phyloP scores from a whole-genome alignment of 2,113 vertebrate genomes.

The Gracilinanus agilis region DNA sequence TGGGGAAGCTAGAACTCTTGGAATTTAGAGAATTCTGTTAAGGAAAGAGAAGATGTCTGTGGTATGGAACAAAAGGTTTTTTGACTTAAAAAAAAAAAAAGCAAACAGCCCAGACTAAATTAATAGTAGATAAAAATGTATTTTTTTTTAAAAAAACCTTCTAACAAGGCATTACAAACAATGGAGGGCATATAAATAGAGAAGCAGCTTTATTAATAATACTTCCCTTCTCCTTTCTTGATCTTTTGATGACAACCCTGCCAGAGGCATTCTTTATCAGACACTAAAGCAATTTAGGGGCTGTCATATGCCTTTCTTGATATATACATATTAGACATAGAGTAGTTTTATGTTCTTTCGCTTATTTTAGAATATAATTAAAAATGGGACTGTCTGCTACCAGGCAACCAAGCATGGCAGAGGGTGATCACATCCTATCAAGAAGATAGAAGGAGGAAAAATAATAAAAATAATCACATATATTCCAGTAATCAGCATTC shows the following conservation, averaged over 20 bases:
- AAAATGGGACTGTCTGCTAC: constrained; percentile 86
- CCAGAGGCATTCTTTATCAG: constrained; percentile 83
- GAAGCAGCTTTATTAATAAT: constrained; percentile 84
- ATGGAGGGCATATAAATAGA: constrained; percentile 81
- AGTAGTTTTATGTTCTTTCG: constrained; percentile 83
- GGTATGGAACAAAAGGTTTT: constrained; percentile 64
- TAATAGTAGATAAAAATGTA: constrained; percentile 80
- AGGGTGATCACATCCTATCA: constrained; percentile 85
- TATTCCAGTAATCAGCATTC: constrained; percentile 80
- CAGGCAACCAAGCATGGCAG: constrained; percentile 85
- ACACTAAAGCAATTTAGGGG: constrained; percentile 82
- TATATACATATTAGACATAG: constrained; percentile 83
- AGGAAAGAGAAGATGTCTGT: constrained; percentile 69
- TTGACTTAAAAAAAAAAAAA: constrained; percentile 71
- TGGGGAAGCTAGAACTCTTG: constrained; percentile 66
- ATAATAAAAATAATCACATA: constrained; percentile 83
- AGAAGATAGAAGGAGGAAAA: constrained; percentile 81
- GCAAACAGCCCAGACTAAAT: constrained; percentile 73
- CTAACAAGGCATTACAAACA: constrained; percentile 78
- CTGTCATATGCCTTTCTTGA: constrained; percentile 86
- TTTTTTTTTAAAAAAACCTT: constrained; percentile 66
- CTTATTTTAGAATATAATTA: constrained; percentile 88
- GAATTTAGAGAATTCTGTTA: constrained; percentile 70
- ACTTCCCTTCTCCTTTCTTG: constrained; percentile 76
- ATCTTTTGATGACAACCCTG: constrained; percentile 83